Evolutionary conservation across 2,888 invertebrate species (phyloP).

Genomic region (Lepidocyrtinus sp.): DNA sequence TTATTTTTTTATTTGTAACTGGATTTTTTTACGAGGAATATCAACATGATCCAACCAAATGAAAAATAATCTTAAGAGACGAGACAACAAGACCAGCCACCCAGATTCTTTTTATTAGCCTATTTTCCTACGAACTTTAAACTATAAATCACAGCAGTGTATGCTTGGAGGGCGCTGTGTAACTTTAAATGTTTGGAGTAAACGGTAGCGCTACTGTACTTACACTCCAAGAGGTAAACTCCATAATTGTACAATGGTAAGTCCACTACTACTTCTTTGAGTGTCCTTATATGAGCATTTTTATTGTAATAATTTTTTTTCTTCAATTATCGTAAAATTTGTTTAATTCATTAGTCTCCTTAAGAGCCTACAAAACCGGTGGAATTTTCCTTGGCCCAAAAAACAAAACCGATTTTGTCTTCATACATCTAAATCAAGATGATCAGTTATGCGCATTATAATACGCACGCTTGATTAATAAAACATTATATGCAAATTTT

Average conservation of each 20-base stretch:
- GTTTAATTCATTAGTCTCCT: constrained; percentile 16
- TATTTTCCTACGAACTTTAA: no score
- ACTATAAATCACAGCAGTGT: no score
- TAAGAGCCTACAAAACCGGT: neutral
- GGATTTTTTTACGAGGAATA: neutral
- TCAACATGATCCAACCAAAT: neutral
- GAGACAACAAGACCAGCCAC: constrained; percentile 40
- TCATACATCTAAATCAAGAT: constrained; percentile 7
- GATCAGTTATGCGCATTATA: constrained; percentile 64
- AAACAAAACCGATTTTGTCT: neutral
- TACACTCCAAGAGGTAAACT: no score
- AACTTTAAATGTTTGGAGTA: no score
- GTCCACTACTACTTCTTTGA: no score
- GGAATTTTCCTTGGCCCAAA: constrained; percentile 5
- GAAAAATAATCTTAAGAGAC: neutral
- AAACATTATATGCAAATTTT: constrained; percentile 67
- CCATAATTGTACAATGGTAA: no score
- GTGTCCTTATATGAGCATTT: no score
- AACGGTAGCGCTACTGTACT: neutral
- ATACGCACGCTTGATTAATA: constrained; percentile 65
- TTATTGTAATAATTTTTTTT: neutral
- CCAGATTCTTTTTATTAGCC: constrained; percentile 54
- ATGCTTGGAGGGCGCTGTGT: no score
- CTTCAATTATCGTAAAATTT: neutral
- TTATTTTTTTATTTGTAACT: neutral